Percentiles rank a stretch among this genome's conserved stretches.
These are phyloP conservation scores for Dermochelys coriacea DNA, from an alignment of 2,797 vertebrate species.

Conservation along the genomic window DNA sequence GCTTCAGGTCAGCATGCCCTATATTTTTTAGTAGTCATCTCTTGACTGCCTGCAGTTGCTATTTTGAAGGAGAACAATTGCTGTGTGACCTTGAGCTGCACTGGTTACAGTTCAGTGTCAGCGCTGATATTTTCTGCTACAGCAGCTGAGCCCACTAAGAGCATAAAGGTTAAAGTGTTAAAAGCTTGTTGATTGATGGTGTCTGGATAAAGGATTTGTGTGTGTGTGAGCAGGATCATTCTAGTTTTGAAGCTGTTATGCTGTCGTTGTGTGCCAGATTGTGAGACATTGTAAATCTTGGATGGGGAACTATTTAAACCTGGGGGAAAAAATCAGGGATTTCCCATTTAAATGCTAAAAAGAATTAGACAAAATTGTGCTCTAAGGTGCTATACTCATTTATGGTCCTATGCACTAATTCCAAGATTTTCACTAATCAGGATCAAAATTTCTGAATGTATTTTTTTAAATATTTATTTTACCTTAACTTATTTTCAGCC, in stretches of 20 bases:
- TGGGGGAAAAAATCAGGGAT: background rate
- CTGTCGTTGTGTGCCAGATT: background rate
- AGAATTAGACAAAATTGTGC: background rate
- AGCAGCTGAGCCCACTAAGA: background rate
- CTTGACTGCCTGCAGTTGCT: background rate
- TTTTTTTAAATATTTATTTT: background rate
- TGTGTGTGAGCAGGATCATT: background rate
- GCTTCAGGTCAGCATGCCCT: background rate
- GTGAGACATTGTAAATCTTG: background rate
- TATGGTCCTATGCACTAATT: background rate
- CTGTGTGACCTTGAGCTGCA: conserved; percentile 34
- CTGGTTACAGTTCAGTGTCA: conserved; percentile 21
- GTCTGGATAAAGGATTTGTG: background rate
- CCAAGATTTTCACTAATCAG: background rate
- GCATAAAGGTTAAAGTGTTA: conserved; percentile 23
- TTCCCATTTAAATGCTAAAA: conserved; percentile 11
- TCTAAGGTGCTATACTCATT: background rate
- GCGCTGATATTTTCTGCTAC: conserved; percentile 19
- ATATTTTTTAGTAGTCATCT: conserved; percentile 1
- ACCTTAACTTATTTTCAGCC: background rate
- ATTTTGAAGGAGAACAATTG: conserved; percentile 33
- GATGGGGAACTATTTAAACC: background rate
- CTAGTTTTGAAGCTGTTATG: background rate
- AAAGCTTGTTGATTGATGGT: conserved; percentile 11
- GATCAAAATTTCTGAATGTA: background rate